Conservation (phyloP, 2,797 vertebrate genomes). For the Falco naumanni region DNA sequence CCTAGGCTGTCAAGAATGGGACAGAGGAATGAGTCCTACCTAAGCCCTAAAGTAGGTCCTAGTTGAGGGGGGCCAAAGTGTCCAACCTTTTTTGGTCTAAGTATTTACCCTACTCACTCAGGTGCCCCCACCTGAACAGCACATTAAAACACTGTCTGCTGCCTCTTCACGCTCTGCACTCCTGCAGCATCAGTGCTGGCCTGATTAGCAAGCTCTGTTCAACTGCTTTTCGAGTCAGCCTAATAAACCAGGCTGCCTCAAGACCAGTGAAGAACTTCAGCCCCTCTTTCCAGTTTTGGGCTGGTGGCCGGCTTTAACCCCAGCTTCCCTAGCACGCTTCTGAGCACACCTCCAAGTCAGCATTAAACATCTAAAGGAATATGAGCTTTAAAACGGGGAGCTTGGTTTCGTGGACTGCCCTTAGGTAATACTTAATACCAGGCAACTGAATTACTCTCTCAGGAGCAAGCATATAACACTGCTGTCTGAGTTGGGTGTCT, state of each 20-base stretch:
- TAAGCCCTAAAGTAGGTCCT: background rate
- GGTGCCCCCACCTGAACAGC: background rate
- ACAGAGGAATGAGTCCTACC: background rate
- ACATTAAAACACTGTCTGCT: background rate
- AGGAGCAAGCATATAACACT: background rate
- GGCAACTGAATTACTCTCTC: background rate
- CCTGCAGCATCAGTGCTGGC: background rate
- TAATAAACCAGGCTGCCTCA: background rate
- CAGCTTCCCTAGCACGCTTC: background rate
- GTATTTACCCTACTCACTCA: background rate
- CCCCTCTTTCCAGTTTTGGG: background rate
- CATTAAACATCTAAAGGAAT: background rate
- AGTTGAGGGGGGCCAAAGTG: background rate
- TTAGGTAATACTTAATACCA: background rate
- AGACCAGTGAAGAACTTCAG: background rate
- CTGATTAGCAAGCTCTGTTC: background rate
- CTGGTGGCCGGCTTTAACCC: background rate
- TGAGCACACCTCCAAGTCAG: background rate
- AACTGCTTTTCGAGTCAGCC: background rate
- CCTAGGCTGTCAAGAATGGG: background rate
- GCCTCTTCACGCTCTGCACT: background rate
- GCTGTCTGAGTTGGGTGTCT: background rate
- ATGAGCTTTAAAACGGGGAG: background rate
- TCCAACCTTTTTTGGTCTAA: background rate
- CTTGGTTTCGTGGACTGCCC: background rate